Conservation (phyloP, 2,888 invertebrate genomes). For the Asteroscopus sphinx region DNA sequence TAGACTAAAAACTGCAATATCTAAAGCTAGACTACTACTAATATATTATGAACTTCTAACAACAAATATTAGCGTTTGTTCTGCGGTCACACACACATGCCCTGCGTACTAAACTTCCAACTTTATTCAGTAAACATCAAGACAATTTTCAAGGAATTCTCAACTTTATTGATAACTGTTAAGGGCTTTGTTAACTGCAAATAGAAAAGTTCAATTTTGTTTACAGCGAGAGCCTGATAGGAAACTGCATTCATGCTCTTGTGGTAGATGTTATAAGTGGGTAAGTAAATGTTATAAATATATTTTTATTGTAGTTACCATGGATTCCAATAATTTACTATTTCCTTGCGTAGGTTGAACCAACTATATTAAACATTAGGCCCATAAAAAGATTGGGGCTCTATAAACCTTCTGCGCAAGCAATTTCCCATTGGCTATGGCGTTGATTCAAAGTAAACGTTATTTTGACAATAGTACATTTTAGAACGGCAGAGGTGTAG, state of each 20-base stretch:
- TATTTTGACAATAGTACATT: too few species aligned
- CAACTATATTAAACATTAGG: too few species aligned
- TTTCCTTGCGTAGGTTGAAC: too few species aligned
- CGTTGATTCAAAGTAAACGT: too few species aligned
- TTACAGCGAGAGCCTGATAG: constrained; percentile 15
- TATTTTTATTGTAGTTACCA: too few species aligned
- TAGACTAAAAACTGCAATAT: constrained; percentile 16
- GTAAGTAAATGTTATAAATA: not conserved
- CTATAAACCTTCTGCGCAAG: too few species aligned
- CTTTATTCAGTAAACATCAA: constrained; percentile 12
- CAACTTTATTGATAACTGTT: accelerated
- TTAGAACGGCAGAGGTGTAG: too few species aligned
- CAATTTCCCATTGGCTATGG: too few species aligned
- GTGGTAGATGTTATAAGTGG: too few species aligned
- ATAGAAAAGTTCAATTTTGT: constrained; percentile 32
- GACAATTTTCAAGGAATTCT: not conserved
- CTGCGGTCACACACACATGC: constrained; percentile 32
- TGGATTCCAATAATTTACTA: too few species aligned
- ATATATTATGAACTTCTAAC: constrained; percentile 37
- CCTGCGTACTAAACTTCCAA: constrained; percentile 40
- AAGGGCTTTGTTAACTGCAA: constrained; percentile 6
- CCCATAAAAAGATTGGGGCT: too few species aligned
- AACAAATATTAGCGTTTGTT: constrained; percentile 36
- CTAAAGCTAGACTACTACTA: constrained; percentile 12
- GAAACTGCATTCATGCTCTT: constrained; percentile 24